These are phyloP conservation scores for Eurystomus gularis DNA, from an alignment of 2,113 vertebrate species.

Conservation along the genomic window DNA sequence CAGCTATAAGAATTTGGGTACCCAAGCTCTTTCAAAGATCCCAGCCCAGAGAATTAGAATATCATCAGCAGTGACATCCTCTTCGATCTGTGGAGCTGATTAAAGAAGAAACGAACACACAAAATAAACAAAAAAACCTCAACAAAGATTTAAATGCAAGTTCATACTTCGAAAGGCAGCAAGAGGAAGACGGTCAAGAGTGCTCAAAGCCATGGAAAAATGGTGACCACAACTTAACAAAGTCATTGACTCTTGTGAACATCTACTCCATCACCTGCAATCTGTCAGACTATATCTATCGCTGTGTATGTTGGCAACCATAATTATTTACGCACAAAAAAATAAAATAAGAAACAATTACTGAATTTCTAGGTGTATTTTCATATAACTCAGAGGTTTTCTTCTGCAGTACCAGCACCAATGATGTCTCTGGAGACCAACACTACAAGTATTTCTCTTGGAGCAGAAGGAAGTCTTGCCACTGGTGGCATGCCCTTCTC, in stretches of 20 bases:
- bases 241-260: not conserved
- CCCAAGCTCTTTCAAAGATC: not conserved
- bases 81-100: not conserved
- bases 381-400: not conserved
- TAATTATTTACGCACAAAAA: not conserved
- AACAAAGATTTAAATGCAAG: not conserved
- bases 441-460: not conserved
- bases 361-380: not conserved
- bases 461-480: not conserved
- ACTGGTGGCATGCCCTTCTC: not conserved
- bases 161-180: not conserved
- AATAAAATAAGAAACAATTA: not conserved
- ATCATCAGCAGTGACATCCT: not conserved
- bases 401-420: not conserved
- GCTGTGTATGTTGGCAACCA: not conserved
- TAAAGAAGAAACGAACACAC: not conserved
- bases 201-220: not conserved
- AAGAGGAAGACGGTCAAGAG: not conserved
- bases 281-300: not conserved
- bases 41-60: not conserved
- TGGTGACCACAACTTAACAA: not conserved
- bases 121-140: not conserved
- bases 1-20: not conserved
- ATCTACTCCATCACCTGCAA: not conserved
- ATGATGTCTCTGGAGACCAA: not conserved